A percentile compares a stretch with the other conserved stretches of the same genome.
Evolutionary conservation across 2,888 invertebrate species (phyloP).

Genomic region (Congeria kusceri): DNA sequence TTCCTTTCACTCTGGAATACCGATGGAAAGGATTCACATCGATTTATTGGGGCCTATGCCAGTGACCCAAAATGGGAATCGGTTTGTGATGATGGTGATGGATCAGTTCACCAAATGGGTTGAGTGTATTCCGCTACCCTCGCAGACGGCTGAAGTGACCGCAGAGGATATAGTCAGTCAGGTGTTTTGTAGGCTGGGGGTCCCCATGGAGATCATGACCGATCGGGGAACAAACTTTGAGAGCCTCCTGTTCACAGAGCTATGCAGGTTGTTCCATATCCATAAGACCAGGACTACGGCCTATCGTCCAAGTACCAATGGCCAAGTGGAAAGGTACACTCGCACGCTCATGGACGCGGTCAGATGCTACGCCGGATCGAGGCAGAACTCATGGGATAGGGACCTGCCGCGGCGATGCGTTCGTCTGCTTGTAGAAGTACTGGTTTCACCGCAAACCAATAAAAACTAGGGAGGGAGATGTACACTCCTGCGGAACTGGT

Average conservation of each 20-base stretch:
- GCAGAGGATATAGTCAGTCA: neutral
- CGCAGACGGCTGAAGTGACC: neutral
- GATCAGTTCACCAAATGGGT: constrained; percentile 31
- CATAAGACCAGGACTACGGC: constrained; percentile 18
- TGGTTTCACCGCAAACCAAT: constrained; percentile 10
- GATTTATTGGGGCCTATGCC: constrained; percentile 17
- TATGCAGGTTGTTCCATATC: constrained; percentile 9
- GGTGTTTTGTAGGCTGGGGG: neutral
- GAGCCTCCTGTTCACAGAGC: neutral
- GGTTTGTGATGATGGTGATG: constrained; percentile 17
- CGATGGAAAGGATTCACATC: constrained; percentile 17
- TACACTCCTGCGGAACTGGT: too few relatives aligned
- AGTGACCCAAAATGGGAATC: constrained; percentile 8
- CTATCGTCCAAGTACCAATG: constrained; percentile 14
- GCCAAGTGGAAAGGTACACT: constrained; percentile 7
- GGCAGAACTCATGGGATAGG: constrained; percentile 13
- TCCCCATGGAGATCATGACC: neutral
- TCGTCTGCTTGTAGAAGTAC: constrained; percentile 1
- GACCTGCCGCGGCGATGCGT: constrained; percentile 6
- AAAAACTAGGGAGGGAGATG: constrained; percentile 16
- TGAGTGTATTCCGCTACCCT: constrained; percentile 17
- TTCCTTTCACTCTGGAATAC: constrained; percentile 92
- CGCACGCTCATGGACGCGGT: neutral
- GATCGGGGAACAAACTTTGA: constrained; percentile 24
- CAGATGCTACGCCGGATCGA: neutral